These are phyloP conservation scores for Empidonax alnorum DNA, from an alignment of 2,113 vertebrate genomes.

Conservation along the genomic window DNA sequence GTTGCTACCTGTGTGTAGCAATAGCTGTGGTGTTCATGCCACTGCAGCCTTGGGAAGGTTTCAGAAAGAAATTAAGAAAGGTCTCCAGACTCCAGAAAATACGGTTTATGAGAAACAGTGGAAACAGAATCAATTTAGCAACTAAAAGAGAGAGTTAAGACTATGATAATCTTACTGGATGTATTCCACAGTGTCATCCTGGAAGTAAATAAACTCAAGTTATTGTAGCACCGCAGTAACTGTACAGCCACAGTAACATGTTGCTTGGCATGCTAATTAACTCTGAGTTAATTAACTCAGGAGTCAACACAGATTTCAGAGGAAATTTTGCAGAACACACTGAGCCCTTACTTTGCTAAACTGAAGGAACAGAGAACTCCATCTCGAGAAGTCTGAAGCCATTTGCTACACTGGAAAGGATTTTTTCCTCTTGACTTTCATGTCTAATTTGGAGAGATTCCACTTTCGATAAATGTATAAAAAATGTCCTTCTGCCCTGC, in stretches of 20 bases:
- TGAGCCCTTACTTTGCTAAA: neutral
- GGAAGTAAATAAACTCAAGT: neutral
- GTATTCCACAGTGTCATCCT: accelerated
- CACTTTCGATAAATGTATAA: neutral
- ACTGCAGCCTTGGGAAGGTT: neutral
- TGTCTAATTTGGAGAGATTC: neutral
- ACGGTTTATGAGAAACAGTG: neutral
- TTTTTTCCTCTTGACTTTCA: neutral
- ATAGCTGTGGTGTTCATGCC: neutral
- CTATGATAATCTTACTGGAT: neutral
- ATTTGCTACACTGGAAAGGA: neutral
- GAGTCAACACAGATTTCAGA: neutral
- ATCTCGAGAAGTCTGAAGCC: neutral
- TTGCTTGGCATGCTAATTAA: neutral
- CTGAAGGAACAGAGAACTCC: neutral
- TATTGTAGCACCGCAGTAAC: neutral
- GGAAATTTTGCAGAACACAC: neutral
- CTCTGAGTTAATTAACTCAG: neutral
- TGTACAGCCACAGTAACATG: neutral
- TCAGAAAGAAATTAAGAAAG: neutral
- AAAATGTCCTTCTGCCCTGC: neutral
- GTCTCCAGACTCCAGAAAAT: neutral
- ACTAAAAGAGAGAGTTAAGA: neutral
- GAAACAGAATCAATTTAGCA: neutral
- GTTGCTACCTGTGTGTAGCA: neutral